Evolutionary conservation across 2,113 vertebrate genomes (phyloP).

Genomic region (Zapus hudsonius): DNA sequence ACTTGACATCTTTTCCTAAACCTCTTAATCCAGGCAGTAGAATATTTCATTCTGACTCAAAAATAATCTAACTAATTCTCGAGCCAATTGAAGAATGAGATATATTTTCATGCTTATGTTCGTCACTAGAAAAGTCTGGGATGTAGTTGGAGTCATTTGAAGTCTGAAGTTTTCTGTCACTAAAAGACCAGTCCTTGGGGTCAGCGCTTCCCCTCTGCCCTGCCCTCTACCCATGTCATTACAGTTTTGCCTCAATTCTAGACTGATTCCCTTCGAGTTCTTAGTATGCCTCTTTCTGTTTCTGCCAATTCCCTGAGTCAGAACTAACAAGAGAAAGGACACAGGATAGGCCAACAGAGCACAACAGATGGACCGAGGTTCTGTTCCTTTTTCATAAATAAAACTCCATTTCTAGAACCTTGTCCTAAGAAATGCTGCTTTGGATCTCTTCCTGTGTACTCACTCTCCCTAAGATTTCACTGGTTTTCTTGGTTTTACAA

Average conservation of each 20-base stretch:
- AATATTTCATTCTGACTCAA: background rate
- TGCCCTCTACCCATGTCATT: no score
- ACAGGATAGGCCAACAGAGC: conserved; percentile 36
- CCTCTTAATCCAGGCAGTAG: background rate
- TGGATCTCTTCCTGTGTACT: conserved; percentile 22
- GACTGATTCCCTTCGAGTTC: no score
- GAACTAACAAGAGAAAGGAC: conserved; percentile 45
- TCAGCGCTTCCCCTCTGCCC: no score
- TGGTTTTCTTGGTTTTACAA: conserved; percentile 9
- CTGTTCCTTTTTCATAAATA: conserved; percentile 53
- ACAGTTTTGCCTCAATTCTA: no score
- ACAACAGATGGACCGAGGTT: conserved; percentile 54
- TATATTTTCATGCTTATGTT: background rate
- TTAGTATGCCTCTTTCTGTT: background rate
- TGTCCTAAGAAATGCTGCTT: conserved; percentile 25
- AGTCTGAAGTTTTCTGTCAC: no score
- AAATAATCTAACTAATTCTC: conserved; percentile 15
- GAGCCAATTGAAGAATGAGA: background rate
- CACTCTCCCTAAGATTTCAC: conserved; percentile 31
- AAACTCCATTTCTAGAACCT: conserved; percentile 56
- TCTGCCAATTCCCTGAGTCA: conserved; percentile 49
- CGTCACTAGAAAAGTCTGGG: background rate
- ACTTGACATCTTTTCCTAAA: background rate
- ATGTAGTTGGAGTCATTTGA: no score
- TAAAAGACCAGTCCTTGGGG: no score